Conservation (phyloP, 2,113 vertebrate species). For the Sterna hirundo region DNA sequence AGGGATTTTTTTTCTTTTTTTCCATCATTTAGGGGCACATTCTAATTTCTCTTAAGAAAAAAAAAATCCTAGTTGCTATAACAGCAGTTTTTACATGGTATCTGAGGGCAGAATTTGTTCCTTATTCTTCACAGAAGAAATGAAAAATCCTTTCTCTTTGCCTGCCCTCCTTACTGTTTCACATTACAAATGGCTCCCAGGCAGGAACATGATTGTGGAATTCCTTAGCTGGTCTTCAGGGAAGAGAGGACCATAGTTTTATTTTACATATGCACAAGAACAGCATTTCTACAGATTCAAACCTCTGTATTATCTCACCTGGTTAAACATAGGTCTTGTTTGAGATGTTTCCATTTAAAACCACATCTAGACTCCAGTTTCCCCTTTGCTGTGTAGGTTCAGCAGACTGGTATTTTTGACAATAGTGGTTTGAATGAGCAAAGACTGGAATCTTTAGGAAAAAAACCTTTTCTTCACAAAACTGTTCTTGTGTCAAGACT, state of each 20-base stretch:
- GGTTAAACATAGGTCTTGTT: neutral
- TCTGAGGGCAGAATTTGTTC: constrained; percentile 27
- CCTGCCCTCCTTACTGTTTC: neutral
- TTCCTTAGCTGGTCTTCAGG: neutral
- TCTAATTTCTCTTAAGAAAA: neutral
- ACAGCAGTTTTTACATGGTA: neutral
- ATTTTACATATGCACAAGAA: neutral
- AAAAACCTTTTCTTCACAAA: neutral
- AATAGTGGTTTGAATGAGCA: neutral
- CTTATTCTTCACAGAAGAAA: constrained; percentile 41
- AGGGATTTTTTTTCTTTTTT: neutral
- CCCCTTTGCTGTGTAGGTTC: neutral
- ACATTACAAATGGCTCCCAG: constrained; percentile 1
- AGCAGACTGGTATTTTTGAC: neutral
- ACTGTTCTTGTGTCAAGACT: neutral
- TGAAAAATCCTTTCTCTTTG: neutral
- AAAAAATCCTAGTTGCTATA: neutral
- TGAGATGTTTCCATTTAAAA: neutral
- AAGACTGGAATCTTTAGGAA: neutral
- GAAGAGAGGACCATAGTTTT: neutral
- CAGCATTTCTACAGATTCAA: neutral
- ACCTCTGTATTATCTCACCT: neutral
- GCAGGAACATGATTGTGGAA: neutral
- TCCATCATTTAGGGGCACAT: neutral
- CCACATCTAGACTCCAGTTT: neutral